Evolutionary conservation across 64 coral and sea anemone species (phyloP).

Genomic region (Anthopleura sola): DNA sequence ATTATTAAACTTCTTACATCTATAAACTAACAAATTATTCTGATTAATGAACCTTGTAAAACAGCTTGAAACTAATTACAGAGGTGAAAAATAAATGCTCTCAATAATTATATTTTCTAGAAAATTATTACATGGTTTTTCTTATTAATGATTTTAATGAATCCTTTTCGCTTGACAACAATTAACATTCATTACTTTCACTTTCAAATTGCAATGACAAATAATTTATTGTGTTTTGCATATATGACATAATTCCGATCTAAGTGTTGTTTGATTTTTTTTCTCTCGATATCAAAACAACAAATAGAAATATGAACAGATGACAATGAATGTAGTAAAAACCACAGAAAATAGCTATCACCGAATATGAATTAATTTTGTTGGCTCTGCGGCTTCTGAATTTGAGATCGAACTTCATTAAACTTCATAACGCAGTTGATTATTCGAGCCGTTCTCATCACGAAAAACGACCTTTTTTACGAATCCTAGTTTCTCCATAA

Average conservation of each 20-base stretch:
- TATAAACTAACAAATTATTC: too few species aligned
- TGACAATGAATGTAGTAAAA: neutral
- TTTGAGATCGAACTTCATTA: neutral
- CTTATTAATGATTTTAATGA: neutral
- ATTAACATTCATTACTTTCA: neutral
- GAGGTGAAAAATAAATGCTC: neutral
- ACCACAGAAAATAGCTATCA: neutral
- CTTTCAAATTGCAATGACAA: too few species aligned
- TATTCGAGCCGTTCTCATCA: neutral
- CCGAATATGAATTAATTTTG: neutral
- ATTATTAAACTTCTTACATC: too few species aligned
- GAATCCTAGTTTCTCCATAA: neutral
- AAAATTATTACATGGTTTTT: too few species aligned
- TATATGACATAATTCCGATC: too few species aligned
- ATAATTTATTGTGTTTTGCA: too few species aligned
- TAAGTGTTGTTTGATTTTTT: neutral
- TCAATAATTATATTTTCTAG: too few species aligned
- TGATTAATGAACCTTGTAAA: too few species aligned
- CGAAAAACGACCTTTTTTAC: neutral
- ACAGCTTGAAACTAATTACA: too few species aligned
- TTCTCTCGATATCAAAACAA: neutral
- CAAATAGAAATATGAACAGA: neutral
- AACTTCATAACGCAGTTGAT: constrained; percentile 1
- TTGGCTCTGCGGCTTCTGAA: neutral
- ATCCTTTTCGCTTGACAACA: neutral